These are phyloP conservation scores for Tuta absoluta DNA, from an alignment of 2,888 invertebrate species.

Conservation along the genomic window DNA sequence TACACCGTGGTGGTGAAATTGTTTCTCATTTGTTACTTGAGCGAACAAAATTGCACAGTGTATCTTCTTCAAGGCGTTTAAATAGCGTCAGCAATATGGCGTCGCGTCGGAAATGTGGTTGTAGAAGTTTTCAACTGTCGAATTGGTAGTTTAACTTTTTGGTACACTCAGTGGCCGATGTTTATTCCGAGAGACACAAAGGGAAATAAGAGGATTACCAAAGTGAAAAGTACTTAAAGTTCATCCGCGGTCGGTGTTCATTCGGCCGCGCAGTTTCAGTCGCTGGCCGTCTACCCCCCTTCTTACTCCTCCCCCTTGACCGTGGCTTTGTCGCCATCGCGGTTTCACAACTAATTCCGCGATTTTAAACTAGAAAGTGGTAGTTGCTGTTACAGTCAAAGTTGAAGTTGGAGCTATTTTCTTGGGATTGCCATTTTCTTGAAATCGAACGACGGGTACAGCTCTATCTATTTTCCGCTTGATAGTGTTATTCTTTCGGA, in stretches of 20 bases:
- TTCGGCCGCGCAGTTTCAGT: conserved; percentile 24
- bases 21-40: conserved; percentile 21
- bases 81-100: neutral
- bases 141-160: conserved; percentile 19
- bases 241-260: conserved; percentile 28
- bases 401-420: conserved; percentile 16
- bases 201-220: conserved; percentile 34
- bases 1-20: conserved; percentile 15
- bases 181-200: conserved; percentile 30
- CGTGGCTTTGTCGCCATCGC: conserved; percentile 22
- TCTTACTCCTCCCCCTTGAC: neutral
- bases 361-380: conserved; percentile 23
- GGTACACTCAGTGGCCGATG: conserved; percentile 23
- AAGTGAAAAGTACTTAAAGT: conserved; percentile 33
- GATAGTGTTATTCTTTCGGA: conserved; percentile 4
- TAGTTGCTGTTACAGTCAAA: conserved; percentile 18
- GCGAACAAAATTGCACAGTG: conserved; percentile 15
- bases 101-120: neutral
- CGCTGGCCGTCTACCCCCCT: neutral
- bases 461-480: neutral
- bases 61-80: conserved; percentile 13
- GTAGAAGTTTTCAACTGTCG: neutral
- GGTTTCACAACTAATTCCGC: conserved; percentile 20
- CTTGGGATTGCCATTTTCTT: conserved; percentile 15
- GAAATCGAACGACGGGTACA: conserved; percentile 13